Conservation (phyloP, 2,888 invertebrate genomes). For the Temnothorax unifasciatus region DNA sequence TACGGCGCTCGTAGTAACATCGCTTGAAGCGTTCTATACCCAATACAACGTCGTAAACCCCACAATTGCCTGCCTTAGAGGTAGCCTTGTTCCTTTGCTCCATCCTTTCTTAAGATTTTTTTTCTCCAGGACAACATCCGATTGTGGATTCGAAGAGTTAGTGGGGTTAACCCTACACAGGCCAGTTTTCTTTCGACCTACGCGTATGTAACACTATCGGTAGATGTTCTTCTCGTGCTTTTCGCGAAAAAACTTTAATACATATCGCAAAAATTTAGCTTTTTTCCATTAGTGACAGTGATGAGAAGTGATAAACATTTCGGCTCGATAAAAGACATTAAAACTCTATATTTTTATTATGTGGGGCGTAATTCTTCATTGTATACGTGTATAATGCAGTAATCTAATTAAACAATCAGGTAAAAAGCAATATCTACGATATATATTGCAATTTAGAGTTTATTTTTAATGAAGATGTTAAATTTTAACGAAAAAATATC, state of each 20-base stretch:
- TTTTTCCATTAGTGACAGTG: neutral
- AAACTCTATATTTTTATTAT: neutral
- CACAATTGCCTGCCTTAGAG: constrained; percentile 78
- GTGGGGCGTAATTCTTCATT: neutral
- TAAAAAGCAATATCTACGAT: neutral
- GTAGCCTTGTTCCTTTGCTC: constrained; percentile 76
- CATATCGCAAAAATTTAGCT: neutral
- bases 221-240: constrained; percentile 38
- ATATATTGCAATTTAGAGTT: neutral
- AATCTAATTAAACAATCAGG: constrained; percentile 8
- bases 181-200: constrained; percentile 81
- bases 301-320: neutral
- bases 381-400: neutral
- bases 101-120: constrained; percentile 66
- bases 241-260: neutral
- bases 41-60: constrained; percentile 71
- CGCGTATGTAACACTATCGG: constrained; percentile 63
- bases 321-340: neutral
- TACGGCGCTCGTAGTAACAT: constrained; percentile 41
- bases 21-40: constrained; percentile 62
- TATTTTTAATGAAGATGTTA: neutral
- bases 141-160: constrained; percentile 72
- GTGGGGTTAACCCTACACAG: constrained; percentile 79
- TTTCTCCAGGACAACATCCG: constrained; percentile 79
- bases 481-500: neutral